Conservation (phyloP, 2,797 vertebrate species). For the Tadarida brasiliensis region DNA sequence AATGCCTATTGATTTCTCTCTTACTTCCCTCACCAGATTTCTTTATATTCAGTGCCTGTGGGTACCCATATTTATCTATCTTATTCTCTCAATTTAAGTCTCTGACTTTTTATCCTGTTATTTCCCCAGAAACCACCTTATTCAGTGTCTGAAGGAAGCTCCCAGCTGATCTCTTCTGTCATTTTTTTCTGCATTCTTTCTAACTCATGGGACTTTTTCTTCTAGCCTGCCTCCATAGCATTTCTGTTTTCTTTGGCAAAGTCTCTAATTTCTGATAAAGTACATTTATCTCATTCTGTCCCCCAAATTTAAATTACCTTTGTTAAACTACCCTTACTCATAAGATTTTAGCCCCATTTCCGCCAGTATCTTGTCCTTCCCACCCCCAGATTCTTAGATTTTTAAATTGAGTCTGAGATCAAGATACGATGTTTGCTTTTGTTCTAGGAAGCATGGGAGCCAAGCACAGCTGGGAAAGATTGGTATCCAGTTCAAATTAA, state of each 20-base stretch:
- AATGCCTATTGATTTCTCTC: background rate
- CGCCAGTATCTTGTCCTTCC: background rate
- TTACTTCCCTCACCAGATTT: constrained; percentile 21
- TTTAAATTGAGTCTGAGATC: constrained; percentile 56
- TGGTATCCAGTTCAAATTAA: constrained; percentile 51
- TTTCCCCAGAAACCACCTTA: background rate
- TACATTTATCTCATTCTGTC: constrained; percentile 39
- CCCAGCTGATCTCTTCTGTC: constrained; percentile 49
- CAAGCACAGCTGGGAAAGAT: constrained; percentile 32
- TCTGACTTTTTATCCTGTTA: background rate
- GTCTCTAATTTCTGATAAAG: constrained; percentile 60
- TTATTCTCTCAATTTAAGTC: constrained; percentile 7
- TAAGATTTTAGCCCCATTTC: constrained; percentile 12
- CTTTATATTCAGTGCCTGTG: background rate
- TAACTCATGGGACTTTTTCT: constrained; percentile 59
- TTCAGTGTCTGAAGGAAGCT: constrained; percentile 20
- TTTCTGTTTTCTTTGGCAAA: constrained; percentile 77
- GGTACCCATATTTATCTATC: background rate
- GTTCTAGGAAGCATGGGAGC: constrained; percentile 41
- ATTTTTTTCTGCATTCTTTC: constrained; percentile 60
- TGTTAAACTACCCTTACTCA: background rate
- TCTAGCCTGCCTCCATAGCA: constrained; percentile 28
- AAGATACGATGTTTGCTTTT: constrained; percentile 49
- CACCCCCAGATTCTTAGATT: constrained; percentile 3
- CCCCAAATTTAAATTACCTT: constrained; percentile 21